A percentile compares a stretch with the other conserved stretches of the same genome.
Evolutionary conservation across 2,888 invertebrate genomes (phyloP).

Genomic region (Alloplasta piceator): DNA sequence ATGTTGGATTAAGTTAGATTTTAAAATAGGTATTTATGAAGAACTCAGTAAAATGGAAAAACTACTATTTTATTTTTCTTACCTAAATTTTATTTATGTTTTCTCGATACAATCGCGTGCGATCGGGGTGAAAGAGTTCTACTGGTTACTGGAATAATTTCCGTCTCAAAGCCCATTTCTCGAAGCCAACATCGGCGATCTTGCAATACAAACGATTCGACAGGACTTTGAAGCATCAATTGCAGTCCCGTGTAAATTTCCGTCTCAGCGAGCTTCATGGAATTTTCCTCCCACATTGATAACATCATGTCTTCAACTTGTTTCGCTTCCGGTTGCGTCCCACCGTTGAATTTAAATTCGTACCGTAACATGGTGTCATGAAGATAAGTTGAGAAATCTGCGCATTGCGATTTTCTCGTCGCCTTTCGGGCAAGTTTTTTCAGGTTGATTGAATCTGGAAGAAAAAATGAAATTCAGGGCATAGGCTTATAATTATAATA

Average conservation of each 20-base stretch:
- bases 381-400: slow-evolving; percentile 75
- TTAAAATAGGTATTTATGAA: slow-evolving; percentile 35
- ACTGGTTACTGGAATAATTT: slow-evolving; percentile 73
- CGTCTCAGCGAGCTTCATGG: slow-evolving; percentile 68
- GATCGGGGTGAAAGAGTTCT: slow-evolving; percentile 78
- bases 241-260: slow-evolving; percentile 80
- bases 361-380: slow-evolving; percentile 76
- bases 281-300: slow-evolving; percentile 73
- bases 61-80: slow-evolving; percentile 49
- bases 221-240: slow-evolving; percentile 77
- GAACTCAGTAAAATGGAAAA: background rate
- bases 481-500: no score
- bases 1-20: slow-evolving; percentile 14
- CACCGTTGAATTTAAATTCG: slow-evolving; percentile 59
- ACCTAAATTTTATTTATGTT: slow-evolving; percentile 29
- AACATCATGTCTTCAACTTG: slow-evolving; percentile 67
- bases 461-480: slow-evolving; percentile 2
- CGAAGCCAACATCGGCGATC: slow-evolving; percentile 78
- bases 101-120: slow-evolving; percentile 77
- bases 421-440: slow-evolving; percentile 77
- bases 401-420: slow-evolving; percentile 79
- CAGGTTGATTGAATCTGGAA: slow-evolving; percentile 74
- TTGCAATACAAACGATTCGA: slow-evolving; percentile 77
- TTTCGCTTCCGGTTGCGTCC: slow-evolving; percentile 32
- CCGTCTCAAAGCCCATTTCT: slow-evolving; percentile 72